Evolutionary conservation across 2,113 vertebrate species (phyloP).

Genomic region (Bettongia penicillata): DNA sequence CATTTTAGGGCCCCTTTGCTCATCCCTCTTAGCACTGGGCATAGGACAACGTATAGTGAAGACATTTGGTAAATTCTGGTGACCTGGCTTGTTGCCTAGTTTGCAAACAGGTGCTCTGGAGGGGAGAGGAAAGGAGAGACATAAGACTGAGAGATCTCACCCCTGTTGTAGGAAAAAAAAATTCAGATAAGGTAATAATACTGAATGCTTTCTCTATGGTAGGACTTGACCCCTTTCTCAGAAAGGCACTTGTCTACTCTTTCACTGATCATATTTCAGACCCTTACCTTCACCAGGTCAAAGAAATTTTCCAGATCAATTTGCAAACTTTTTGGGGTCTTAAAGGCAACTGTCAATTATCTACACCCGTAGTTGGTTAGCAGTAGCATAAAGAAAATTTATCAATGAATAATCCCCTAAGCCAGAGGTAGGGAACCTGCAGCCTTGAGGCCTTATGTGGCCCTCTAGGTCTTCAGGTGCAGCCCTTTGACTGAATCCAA

Average conservation of each 20-base stretch:
- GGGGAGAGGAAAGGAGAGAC: not conserved
- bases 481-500: too few species aligned
- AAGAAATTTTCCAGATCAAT: not conserved
- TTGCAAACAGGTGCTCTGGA: not conserved
- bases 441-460: too few species aligned
- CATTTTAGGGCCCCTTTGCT: too few species aligned
- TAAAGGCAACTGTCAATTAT: not conserved
- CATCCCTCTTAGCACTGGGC: too few species aligned
- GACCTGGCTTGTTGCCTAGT: not conserved
- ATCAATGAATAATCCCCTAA: not conserved
- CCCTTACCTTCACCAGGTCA: not conserved
- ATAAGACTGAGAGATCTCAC: not conserved
- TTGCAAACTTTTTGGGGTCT: not conserved
- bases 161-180: not conserved
- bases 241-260: not conserved
- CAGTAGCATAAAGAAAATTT: not conserved
- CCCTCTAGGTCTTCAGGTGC: too few species aligned
- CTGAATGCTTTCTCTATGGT: not conserved
- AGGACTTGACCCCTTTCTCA: not conserved
- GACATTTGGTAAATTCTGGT: not conserved
- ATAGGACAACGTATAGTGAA: not conserved
- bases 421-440: too few species aligned
- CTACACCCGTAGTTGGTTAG: not conserved
- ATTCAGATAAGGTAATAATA: not conserved
- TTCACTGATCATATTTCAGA: not conserved